Evolutionary conservation across 1,140 invertebrate species (phyloP).

Genomic region (Neodiprion fabricii): DNA sequence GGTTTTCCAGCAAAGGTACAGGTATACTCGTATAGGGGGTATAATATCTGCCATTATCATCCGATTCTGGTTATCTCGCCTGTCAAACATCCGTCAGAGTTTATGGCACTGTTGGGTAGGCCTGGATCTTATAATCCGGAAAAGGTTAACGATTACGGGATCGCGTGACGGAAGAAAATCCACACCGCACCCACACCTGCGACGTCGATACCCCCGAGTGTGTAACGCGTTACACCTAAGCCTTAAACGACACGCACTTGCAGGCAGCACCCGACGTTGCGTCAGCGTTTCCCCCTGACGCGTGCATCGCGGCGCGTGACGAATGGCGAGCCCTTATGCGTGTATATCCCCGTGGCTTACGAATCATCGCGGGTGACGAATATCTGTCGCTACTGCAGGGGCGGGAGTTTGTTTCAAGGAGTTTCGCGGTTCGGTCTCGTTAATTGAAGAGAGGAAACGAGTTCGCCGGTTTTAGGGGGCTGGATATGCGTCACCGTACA

Average conservation of each 20-base stretch:
- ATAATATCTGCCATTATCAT: not conserved
- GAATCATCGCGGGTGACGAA: not conserved
- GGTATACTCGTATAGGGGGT: too few relatives aligned
- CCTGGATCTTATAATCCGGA: not conserved
- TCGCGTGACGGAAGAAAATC: conserved; percentile 2
- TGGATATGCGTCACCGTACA: not conserved
- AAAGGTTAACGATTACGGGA: not conserved
- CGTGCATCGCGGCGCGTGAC: too few relatives aligned
- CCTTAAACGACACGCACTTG: too few relatives aligned
- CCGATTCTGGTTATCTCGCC: not conserved
- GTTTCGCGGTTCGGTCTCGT: not conserved
- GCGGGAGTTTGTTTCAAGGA: not conserved
- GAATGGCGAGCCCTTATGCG: too few relatives aligned
- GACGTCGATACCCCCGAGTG: too few relatives aligned
- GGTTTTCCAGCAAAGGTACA: too few relatives aligned
- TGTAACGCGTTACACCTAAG: too few relatives aligned
- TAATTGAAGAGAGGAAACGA: not conserved
- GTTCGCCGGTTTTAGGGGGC: not conserved
- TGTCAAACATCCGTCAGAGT: not conserved
- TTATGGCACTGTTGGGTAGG: not conserved
- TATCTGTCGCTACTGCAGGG: not conserved
- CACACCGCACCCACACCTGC: not conserved
- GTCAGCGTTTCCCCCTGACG: too few relatives aligned
- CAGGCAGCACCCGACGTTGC: too few relatives aligned
- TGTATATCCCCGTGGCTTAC: too few relatives aligned